phyloP scores from a whole-genome alignment of 2,113 vertebrate species.

The Stictonetta naevosa region DNA sequence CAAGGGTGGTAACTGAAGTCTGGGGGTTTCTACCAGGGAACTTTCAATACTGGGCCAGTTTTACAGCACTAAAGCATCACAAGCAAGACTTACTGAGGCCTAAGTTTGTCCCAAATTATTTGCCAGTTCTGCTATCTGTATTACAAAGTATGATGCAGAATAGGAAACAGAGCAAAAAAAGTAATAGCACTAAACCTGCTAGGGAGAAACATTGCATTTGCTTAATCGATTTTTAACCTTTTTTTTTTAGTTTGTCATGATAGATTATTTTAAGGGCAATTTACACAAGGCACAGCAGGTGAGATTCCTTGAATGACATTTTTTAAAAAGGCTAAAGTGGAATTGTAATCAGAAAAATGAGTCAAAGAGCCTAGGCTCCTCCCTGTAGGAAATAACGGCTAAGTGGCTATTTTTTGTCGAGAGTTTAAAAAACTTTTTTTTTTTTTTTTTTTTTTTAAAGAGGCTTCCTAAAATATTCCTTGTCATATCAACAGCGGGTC shows the following conservation, averaged over 20 bases:
- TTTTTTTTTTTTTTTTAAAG: not conserved
- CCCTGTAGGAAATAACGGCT: conserved; percentile 26
- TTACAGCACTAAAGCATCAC: not conserved
- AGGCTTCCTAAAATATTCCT: conserved; percentile 16
- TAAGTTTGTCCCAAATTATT: not conserved
- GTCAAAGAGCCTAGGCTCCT: not conserved
- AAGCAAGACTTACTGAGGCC: not conserved
- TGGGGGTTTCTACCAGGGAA: not conserved
- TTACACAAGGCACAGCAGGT: conserved; percentile 25
- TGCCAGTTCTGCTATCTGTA: not conserved
- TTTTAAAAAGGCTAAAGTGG: conserved; percentile 4
- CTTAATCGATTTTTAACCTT: not conserved
- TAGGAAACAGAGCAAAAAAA: not conserved
- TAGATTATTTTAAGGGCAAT: conserved; percentile 31
- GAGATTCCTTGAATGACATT: conserved; percentile 1
- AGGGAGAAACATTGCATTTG: not conserved
- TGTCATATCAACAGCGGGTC: not conserved
- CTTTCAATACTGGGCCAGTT: not conserved
- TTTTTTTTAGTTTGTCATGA: not conserved
- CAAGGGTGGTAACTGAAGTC: not conserved
- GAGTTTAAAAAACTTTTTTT: not conserved
- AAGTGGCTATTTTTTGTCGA: conserved; percentile 13
- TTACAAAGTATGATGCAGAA: not conserved
- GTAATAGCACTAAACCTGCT: not conserved
- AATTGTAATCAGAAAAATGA: conserved; percentile 63